Evolutionary conservation across 2,797 vertebrate species (phyloP).

Genomic region (Carcharodon carcharias): DNA sequence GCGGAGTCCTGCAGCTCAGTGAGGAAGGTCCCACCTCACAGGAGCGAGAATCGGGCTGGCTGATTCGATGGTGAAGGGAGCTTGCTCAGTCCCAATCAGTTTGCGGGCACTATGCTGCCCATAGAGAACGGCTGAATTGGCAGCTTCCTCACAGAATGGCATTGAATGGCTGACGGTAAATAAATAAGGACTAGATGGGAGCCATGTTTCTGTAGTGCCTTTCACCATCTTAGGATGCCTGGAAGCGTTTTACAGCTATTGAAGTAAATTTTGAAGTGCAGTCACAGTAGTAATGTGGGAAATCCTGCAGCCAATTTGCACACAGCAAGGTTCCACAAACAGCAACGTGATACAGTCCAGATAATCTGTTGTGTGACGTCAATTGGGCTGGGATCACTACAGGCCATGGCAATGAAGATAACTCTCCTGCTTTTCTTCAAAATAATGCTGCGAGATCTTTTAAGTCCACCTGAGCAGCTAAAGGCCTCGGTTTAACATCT

Average conservation of each 20-base stretch:
- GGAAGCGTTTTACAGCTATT: background rate
- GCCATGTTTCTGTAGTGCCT: background rate
- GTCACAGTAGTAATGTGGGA: background rate
- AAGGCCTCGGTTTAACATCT: no score
- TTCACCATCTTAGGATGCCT: background rate
- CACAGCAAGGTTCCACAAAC: background rate
- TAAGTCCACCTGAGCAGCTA: background rate
- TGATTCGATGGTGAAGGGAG: background rate
- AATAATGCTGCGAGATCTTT: background rate
- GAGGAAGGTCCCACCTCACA: background rate
- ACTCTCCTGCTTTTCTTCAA: background rate
- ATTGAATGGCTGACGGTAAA: background rate
- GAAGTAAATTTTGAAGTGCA: background rate
- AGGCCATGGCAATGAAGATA: background rate
- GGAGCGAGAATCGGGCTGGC: background rate
- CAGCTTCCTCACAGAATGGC: background rate
- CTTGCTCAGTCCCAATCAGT: background rate
- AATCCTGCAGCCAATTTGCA: background rate
- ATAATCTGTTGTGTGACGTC: background rate
- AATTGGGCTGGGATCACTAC: background rate
- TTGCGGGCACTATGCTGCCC: no score
- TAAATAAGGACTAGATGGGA: background rate
- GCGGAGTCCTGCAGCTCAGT: background rate
- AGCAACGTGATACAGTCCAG: background rate
- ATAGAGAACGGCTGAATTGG: background rate